phyloP scores from a whole-genome alignment of 2,113 vertebrate species.

The Ornithorhynchus anatinus region DNA sequence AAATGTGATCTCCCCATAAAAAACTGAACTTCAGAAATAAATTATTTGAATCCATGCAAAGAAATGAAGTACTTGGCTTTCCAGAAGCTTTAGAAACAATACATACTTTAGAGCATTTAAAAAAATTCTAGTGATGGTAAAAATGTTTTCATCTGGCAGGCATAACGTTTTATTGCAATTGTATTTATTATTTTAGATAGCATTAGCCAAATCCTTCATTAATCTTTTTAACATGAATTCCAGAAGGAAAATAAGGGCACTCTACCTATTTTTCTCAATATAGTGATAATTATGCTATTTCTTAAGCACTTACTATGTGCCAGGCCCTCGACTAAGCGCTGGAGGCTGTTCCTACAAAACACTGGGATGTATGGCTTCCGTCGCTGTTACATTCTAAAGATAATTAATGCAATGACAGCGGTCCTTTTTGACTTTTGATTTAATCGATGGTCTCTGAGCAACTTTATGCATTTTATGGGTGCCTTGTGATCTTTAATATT shows the following conservation, averaged over 20 bases:
- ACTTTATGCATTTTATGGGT: slow-evolving; percentile 26
- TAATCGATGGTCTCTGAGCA: slow-evolving; percentile 39
- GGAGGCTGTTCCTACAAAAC: no score
- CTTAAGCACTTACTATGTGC: no score
- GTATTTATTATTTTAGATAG: slow-evolving; percentile 48
- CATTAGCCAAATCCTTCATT: slow-evolving; percentile 40
- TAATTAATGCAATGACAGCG: slow-evolving; percentile 52
- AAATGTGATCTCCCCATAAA: slow-evolving; percentile 56
- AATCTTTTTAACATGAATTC: slow-evolving; percentile 26
- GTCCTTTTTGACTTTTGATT: slow-evolving; percentile 44
- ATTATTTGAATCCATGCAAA: slow-evolving; percentile 59
- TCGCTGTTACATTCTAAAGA: slow-evolving; percentile 26
- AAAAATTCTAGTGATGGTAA: slow-evolving; percentile 22
- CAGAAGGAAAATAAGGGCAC: slow-evolving; percentile 43
- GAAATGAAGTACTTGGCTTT: slow-evolving; percentile 43
- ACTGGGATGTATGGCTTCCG: slow-evolving; percentile 13
- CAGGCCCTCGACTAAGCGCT: no score
- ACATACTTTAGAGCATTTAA: slow-evolving; percentile 38
- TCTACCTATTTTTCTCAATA: slow-evolving; percentile 33
- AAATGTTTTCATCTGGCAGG: slow-evolving; percentile 28
- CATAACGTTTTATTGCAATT: neutral
- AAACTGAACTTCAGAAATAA: slow-evolving; percentile 55
- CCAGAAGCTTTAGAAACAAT: slow-evolving; percentile 50
- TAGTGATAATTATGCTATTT: slow-evolving; percentile 24
- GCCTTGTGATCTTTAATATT: slow-evolving; percentile 36